Base-by-base conservation (phyloP, 2,797 vertebrate genomes). In the Lepus townsendii region DNA sequence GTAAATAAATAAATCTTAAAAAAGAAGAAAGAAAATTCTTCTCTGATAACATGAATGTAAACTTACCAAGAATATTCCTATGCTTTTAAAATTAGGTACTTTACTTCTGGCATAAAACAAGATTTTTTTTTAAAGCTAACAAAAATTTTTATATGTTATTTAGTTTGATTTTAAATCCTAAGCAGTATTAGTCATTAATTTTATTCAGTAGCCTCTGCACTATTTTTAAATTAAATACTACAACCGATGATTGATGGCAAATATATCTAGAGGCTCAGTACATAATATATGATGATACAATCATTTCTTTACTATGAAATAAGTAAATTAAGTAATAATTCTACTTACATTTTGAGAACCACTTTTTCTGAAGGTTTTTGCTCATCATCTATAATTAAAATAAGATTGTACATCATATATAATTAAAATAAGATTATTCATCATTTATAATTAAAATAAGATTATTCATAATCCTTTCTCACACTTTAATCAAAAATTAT, bases 401-500 rank as follows among this genome's bases (percentile, higher is more conserved):
- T 57, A 69, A 86, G 35, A 71, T 83, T 50, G 38, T 62, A 35
- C 26, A 17, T 69, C 42, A 47, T 47, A 47, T 47, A 57, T 75
- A 88, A 90, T 79, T 94, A 91, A 66, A 92, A 83, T 57, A 69
- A 86, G 35, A 71, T 83, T 50, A 50, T 68, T 42, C 26, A 17
- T 69, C 42, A 47, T 47, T 47, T 47, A 47, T 75, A 88, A 90
- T 79, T 94, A 91, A 66, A 92, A 83, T 57, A 69, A 86, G 35
- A 71, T 83, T 50, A 50, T 68, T 42, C 26, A 17, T 69, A 92
- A 85, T 92, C n/a, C 27, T 11, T 47, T 83, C 75, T 77, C 19
- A 84, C 63, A 57, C 8, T 38, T 95, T 93, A 72, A 88, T 83
- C 65, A 88, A 90, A 47, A 68, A 82, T 24, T 22, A 80, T 62